Base-by-base conservation (phyloP, 1,140 invertebrate genomes). In the Cydia pomonella region DNA sequence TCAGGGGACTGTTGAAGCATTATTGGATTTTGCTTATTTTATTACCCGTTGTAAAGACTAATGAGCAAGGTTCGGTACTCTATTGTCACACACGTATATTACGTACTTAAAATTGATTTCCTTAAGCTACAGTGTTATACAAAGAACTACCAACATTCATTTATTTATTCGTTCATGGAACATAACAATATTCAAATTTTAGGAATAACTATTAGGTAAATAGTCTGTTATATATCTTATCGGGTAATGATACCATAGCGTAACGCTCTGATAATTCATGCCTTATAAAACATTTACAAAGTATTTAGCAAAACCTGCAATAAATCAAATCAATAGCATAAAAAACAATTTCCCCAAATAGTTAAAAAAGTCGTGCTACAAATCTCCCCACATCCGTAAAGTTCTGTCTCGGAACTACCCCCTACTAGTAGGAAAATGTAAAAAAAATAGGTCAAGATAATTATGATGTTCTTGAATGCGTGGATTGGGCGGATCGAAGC, bases 391-490 rank as follows among this genome's bases (percentile, higher is more conserved):
- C 53, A 23, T 59, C 53, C 64, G 64, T 69, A 69, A 69, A 69
- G 29, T 69, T 66, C 27, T 69, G 16, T 38, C 64, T 66, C 63
- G 63, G 64, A 38, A 69, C 63, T 66, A 66, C 64, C 64, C 64
- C 64, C 64, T 38, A 41, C 64, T 29, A 69, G 29, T 38, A 41
- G 16, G 64, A 38, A 69, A 66, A 21, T 69, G 64, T 38, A 33
- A 69, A 69, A n/a, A 69, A 69, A 69, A 69, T 69, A 69, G 64
- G 64, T 69, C 64, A 69, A 69, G 64, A 69, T 69, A 69, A 69
- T 69, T 69, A 69, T 69, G 64, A 69, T 69, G 64, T 69, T 69
- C 64, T 69, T 33, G 29, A 33, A 18, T 18, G 64, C 64, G 64
- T 69, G 33, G 64, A 69, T 69, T 69, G 64, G 64, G 64, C 64